Evolutionary conservation across 2,888 invertebrate species (phyloP), one percentile per base, ranked within the genome.

Genomic region (Dryadula phaetusa): DNA sequence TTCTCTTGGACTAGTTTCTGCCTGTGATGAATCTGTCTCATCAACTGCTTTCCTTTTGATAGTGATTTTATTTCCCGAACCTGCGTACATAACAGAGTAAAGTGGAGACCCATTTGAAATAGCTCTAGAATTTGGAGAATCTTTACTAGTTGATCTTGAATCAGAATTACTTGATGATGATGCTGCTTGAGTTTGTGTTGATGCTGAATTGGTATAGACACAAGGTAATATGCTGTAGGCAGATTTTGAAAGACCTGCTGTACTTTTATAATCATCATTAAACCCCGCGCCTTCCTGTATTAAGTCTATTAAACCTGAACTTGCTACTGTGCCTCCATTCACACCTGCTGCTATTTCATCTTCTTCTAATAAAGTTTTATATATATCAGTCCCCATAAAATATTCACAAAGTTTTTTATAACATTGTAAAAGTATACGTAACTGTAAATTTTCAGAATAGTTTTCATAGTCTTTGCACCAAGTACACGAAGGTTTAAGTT

Each of bases 331-430:
- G 71, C 87, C 93, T 73, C 91, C 94, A 76, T 89, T 93, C 62
- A 89, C 90, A 66, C 90, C 93, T 72, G 86, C 94, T 73, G 83
- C 89, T 82, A 88, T 87, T 75, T 93, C 88, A 67, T 94, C 92
- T 80, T 94, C 92, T 71, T 94, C 88, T 71, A 92, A 85, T 72
- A 95, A 87, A 72, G 87, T 93, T 80, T 94, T 94, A 83, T 95
- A 97, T 68, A 97, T 94, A 46, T 94, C 93, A 2, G 96, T 95
- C 67, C 94, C 95, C 77, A 95, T 95, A 77, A 98, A 93, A 86
- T 97, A 97, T 81, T 96, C 95, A 91, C 98, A 98, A 70, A 98
- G 93, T 81, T 97, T 96, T 86, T 97, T 97, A 83, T 98, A 98
- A 88, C 98, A 98, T 84, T 97, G 96, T 67, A 98, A 88, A 49